A percentile compares a stretch with the other conserved stretches of the same genome.
Evolutionary conservation across 2,113 vertebrate genomes (phyloP).

Genomic region (Hypocryptadius cinnamomeus): DNA sequence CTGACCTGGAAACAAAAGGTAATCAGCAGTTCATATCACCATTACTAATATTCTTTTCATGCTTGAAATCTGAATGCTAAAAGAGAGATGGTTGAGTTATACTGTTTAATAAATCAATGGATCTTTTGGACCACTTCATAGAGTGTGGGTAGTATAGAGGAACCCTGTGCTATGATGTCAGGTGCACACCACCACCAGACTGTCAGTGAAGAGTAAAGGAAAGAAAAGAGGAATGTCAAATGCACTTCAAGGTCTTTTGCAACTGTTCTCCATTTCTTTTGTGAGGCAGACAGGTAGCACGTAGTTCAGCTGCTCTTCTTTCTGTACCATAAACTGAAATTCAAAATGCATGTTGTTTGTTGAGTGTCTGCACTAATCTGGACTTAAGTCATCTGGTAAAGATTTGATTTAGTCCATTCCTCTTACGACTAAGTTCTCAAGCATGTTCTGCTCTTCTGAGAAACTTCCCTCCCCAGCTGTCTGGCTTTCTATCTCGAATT

Average conservation of each 20-base stretch:
- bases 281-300: neutral
- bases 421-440: neutral
- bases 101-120: neutral
- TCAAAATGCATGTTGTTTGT: neutral
- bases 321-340: neutral
- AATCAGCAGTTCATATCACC: neutral
- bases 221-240: neutral
- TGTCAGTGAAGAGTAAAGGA: neutral
- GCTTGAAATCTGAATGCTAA: neutral
- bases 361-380: neutral
- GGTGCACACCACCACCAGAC: neutral
- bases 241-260: neutral
- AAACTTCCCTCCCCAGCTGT: neutral
- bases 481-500: neutral
- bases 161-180: neutral
- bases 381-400: neutral
- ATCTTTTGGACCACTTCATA: neutral
- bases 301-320: neutral
- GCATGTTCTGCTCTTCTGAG: neutral
- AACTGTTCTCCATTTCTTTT: neutral
- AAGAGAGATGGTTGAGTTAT: neutral
- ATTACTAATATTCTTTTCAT: neutral
- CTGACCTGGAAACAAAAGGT: slow-evolving; percentile 87
- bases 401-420: neutral
- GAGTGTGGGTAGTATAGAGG: neutral